These are phyloP conservation scores for Panzeria rudis DNA, from an alignment of 2,888 invertebrate species.

Conservation along the genomic window DNA sequence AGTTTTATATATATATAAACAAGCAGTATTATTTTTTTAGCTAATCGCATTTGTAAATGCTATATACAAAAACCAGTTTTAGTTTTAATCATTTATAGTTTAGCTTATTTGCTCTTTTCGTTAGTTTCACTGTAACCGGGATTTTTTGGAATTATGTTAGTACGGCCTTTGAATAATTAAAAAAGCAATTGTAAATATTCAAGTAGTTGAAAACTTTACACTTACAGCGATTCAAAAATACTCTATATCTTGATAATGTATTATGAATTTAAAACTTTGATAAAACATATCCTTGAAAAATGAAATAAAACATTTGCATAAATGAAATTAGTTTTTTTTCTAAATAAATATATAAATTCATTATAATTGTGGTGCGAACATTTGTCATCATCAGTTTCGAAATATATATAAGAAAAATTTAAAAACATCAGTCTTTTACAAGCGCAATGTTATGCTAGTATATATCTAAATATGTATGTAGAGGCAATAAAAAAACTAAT, in stretches of 20 bases:
- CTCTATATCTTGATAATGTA: neutral
- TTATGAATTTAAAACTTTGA: neutral
- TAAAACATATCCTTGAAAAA: neutral
- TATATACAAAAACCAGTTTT: neutral
- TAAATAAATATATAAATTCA: too few species aligned
- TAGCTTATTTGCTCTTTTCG: neutral
- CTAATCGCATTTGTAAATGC: too few species aligned
- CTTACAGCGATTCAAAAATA: neutral
- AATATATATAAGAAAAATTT: too few species aligned
- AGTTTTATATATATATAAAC: too few species aligned
- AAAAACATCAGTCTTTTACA: too few species aligned
- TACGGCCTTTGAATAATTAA: constrained; percentile 7
- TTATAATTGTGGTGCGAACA: too few species aligned
- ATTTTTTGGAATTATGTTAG: neutral
- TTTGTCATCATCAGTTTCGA: too few species aligned
- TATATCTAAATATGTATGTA: too few species aligned
- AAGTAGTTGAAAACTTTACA: neutral
- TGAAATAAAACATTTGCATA: neutral
- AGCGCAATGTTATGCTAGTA: too few species aligned
- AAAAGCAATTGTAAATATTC: neutral
- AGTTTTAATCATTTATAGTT: neutral
- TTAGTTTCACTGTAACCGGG: neutral
- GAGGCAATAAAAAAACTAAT: too few species aligned
- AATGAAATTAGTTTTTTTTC: neutral
- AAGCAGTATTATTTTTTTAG: too few species aligned